Percentiles rank a stretch among this genome's conserved stretches.
phyloP scores from a whole-genome alignment of 2,888 invertebrate species.

The Caenorhabditis zanzibari region DNA sequence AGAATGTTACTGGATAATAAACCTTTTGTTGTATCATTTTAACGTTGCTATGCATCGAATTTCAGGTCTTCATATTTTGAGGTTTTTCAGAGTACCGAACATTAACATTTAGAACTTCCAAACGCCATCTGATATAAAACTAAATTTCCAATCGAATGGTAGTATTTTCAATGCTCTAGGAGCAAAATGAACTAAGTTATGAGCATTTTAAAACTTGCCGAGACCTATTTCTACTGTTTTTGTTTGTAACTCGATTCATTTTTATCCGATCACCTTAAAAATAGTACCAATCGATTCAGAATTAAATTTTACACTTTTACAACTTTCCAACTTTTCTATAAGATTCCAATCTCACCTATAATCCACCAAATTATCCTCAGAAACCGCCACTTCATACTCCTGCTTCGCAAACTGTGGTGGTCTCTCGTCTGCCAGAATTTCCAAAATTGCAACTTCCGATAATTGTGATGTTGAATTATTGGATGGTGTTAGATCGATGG shows the following conservation, averaged over 20 bases:
- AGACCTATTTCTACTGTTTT: too few species aligned
- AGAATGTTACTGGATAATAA: too few species aligned
- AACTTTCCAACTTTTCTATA: too few species aligned
- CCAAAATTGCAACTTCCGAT: constrained; percentile 83
- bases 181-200: not conserved
- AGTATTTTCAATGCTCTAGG: too few species aligned
- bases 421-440: constrained; percentile 88
- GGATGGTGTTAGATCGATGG: constrained; percentile 73
- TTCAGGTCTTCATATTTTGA: too few species aligned
- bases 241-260: not conserved
- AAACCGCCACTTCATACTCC: constrained; percentile 95
- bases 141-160: too few species aligned
- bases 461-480: constrained; percentile 65
- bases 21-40: too few species aligned
- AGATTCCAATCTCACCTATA: constrained; percentile 86
- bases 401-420: constrained; percentile 98
- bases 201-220: too few species aligned
- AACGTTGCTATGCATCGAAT: too few species aligned
- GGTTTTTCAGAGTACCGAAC: too few species aligned
- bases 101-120: too few species aligned
- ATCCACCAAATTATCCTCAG: constrained; percentile 96
- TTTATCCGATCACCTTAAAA: not conserved
- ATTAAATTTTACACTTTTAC: not conserved
- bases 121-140: too few species aligned
- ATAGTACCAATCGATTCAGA: not conserved